These are phyloP conservation scores for Drosophila melanica DNA, from an alignment of 1,140 invertebrate species.

Conservation along the genomic window DNA sequence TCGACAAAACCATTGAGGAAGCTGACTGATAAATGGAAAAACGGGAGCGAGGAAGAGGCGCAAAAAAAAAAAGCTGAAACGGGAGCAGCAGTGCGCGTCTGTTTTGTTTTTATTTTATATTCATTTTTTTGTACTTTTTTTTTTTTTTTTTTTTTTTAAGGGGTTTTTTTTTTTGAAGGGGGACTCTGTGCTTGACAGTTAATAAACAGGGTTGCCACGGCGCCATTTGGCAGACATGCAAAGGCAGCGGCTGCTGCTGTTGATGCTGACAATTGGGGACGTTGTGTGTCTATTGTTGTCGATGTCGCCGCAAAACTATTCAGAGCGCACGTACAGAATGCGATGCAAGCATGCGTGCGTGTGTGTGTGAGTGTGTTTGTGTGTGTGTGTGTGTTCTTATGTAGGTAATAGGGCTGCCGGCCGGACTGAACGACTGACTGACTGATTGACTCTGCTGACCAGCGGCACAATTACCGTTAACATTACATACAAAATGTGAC, in stretches of 20 bases:
- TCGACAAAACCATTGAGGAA: slow-evolving; percentile 46
- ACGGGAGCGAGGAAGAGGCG: background rate
- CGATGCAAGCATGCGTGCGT: background rate
- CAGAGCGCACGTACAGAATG: slow-evolving; percentile 45
- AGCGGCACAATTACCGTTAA: slow-evolving; percentile 73
- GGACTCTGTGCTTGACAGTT: slow-evolving; percentile 40
- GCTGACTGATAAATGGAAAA: slow-evolving; percentile 67
- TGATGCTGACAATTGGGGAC: slow-evolving; percentile 53
- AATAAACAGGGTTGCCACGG: slow-evolving; percentile 50
- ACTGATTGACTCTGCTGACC: slow-evolving; percentile 53
- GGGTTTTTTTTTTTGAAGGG: slow-evolving; percentile 9
- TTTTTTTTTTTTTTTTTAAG: slow-evolving; percentile 17
- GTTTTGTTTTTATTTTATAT: slow-evolving; percentile 6
- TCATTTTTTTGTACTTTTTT: background rate
- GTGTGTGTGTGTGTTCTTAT: slow-evolving; percentile 16
- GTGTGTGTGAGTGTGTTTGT: slow-evolving; percentile 9
- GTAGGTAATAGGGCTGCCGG: slow-evolving; percentile 66
- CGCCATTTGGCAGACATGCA: slow-evolving; percentile 31
- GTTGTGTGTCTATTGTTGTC: slow-evolving; percentile 47
- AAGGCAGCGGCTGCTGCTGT: slow-evolving; percentile 3
- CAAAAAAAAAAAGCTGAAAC: background rate
- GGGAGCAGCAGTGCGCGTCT: slow-evolving; percentile 34
- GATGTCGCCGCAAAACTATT: slow-evolving; percentile 51
- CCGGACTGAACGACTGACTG: slow-evolving; percentile 41
- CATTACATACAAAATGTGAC: slow-evolving; percentile 65